These are phyloP conservation scores for Neopelma chrysocephalum DNA, from an alignment of 2,797 vertebrate genomes.

Conservation along the genomic window DNA sequence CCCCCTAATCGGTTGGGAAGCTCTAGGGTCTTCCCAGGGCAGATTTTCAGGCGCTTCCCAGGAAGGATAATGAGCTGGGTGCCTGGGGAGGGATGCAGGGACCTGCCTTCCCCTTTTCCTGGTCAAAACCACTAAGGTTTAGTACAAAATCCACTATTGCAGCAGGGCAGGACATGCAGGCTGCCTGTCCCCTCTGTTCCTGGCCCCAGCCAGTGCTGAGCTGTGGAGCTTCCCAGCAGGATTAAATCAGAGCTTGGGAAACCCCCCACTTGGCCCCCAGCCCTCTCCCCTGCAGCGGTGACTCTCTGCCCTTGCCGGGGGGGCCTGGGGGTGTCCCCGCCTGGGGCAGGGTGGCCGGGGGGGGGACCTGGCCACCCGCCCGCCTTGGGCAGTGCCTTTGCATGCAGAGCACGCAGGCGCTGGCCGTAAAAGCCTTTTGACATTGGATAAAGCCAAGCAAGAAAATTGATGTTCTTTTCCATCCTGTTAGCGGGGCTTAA, in stretches of 20 bases:
- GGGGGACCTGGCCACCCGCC: background rate
- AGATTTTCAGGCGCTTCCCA: fast-evolving
- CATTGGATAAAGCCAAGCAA: conserved; percentile 73
- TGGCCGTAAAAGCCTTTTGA: conserved; percentile 70
- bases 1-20: fast-evolving
- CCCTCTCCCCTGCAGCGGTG: background rate
- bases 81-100: background rate
- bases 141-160: background rate
- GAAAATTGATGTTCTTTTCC: conserved; percentile 74
- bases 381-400: background rate
- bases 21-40: background rate
- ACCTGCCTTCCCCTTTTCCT: background rate
- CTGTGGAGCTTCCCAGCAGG: background rate
- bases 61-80: background rate
- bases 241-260: background rate
- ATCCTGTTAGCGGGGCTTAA: conserved; percentile 69
- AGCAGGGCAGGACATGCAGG: background rate
- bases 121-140: background rate
- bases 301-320: background rate
- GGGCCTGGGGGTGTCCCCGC: background rate
- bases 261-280: background rate
- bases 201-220: background rate
- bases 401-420: conserved; percentile 45
- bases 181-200: background rate
- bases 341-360: background rate